phyloP scores from a whole-genome alignment of 2,888 invertebrate species.

The Dynastes hyllus region DNA sequence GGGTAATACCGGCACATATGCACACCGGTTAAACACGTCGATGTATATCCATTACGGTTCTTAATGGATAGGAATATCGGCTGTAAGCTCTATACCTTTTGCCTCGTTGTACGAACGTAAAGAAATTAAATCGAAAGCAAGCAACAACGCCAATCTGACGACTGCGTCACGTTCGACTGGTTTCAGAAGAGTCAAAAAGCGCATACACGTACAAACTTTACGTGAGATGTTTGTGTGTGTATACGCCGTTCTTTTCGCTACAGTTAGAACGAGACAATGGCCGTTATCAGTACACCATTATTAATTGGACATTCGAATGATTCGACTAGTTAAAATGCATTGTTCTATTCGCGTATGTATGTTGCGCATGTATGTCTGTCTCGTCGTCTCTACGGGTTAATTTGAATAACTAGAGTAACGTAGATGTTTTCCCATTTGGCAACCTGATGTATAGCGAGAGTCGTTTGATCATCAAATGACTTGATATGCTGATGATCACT shows the following conservation, averaged over 20 bases:
- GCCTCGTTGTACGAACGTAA: constrained; percentile 18
- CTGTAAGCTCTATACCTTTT: constrained; percentile 16
- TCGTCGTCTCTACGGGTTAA: constrained; percentile 21
- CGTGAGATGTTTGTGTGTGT: neutral
- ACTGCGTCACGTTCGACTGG: constrained; percentile 36
- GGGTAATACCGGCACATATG: constrained; percentile 9
- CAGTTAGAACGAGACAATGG: constrained; percentile 37
- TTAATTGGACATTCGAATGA: constrained; percentile 35
- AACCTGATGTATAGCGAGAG: constrained; percentile 10
- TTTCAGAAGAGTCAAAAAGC: constrained; percentile 35
- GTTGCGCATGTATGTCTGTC: constrained; percentile 12
- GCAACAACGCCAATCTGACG: constrained; percentile 16
- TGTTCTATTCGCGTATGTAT: constrained; percentile 22
- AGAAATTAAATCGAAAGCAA: constrained; percentile 37
- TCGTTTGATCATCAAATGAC: neutral
- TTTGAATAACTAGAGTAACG: constrained; percentile 20
- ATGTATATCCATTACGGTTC: constrained; percentile 35
- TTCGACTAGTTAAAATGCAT: constrained; percentile 38
- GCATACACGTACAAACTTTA: constrained; percentile 1
- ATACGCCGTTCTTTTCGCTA: constrained; percentile 1
- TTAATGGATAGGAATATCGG: constrained; percentile 34
- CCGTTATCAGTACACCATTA: constrained; percentile 35
- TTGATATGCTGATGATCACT: neutral
- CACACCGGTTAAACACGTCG: neutral
- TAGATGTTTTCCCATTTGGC: constrained; percentile 1